phyloP scores from a whole-genome alignment of 2,113 vertebrate species.

The Mixornis gularis region DNA sequence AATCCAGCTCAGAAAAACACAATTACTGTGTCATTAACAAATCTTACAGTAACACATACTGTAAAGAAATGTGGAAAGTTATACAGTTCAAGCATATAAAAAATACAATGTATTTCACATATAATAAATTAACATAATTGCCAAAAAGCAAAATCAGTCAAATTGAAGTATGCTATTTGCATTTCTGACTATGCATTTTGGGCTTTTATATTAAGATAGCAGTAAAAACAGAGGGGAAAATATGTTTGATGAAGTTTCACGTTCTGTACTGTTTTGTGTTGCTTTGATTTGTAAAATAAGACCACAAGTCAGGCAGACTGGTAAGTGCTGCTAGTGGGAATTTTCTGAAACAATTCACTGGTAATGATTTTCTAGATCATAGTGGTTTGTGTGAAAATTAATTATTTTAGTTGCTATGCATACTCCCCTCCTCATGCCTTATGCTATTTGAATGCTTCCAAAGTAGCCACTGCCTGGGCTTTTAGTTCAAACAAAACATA shows the following conservation, averaged over 20 bases:
- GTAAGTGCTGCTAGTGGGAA: background rate
- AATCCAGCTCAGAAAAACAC: background rate
- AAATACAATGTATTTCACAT: background rate
- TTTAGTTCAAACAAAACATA: background rate
- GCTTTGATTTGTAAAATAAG: background rate
- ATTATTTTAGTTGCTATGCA: background rate
- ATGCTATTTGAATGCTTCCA: background rate
- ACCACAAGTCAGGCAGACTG: background rate
- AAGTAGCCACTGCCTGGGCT: background rate
- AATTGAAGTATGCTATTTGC: background rate
- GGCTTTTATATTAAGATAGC: background rate
- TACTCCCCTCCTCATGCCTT: background rate
- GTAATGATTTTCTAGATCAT: background rate
- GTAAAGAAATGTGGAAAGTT: background rate
- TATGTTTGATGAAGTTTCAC: background rate
- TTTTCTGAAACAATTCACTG: background rate
- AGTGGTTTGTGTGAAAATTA: background rate
- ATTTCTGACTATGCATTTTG: background rate
- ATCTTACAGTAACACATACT: background rate
- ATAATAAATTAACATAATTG: background rate
- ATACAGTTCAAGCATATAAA: background rate
- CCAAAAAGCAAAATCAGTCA: background rate
- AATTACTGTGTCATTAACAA: background rate
- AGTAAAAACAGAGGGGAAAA: background rate
- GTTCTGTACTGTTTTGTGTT: background rate